Evolutionary conservation across 37 sponge, comb jelly and placozoan genomes (phyloP).

Genomic region (Cladorhizidae sp.): DNA sequence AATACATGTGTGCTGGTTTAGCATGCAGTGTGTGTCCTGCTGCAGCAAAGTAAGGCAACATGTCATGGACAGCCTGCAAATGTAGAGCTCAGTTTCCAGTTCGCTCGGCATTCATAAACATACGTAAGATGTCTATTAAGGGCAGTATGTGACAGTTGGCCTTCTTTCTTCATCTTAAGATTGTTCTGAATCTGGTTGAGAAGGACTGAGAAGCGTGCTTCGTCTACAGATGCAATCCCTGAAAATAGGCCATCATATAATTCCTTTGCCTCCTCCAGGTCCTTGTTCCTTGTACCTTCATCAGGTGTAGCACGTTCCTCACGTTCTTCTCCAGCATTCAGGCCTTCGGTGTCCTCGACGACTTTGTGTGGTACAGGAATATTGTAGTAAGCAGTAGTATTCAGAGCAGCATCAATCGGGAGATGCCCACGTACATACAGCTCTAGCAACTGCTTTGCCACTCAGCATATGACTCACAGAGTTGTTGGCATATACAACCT

Average conservation of each 20-base stretch:
- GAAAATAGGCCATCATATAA: too few species aligned
- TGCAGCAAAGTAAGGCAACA: constrained; percentile 23
- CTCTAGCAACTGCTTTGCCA: too few species aligned
- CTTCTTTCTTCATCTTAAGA: constrained; percentile 13
- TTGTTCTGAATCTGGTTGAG: background rate
- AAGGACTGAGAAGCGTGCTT: background rate
- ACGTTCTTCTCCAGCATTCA: too few species aligned
- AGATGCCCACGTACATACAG: too few species aligned
- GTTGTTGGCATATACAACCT: constrained; percentile 37
- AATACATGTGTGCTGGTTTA: constrained; percentile 24
- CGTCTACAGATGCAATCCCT: constrained; percentile 2
- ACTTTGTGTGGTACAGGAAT: too few species aligned
- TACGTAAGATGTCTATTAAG: constrained; percentile 23
- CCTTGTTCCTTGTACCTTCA: too few species aligned
- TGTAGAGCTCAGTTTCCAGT: constrained; percentile 42
- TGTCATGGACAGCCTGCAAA: constrained; percentile 31
- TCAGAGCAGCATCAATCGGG: too few species aligned
- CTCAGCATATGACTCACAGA: too few species aligned
- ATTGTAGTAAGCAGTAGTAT: too few species aligned
- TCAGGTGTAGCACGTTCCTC: too few species aligned
- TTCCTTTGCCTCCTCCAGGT: constrained; percentile 17
- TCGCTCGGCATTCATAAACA: constrained; percentile 18
- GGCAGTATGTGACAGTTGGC: too few species aligned
- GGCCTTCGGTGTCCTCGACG: too few species aligned
- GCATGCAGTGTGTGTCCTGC: background rate